phyloP scores from a whole-genome alignment of 2,888 invertebrate species.

The Hypomecis atomaria region DNA sequence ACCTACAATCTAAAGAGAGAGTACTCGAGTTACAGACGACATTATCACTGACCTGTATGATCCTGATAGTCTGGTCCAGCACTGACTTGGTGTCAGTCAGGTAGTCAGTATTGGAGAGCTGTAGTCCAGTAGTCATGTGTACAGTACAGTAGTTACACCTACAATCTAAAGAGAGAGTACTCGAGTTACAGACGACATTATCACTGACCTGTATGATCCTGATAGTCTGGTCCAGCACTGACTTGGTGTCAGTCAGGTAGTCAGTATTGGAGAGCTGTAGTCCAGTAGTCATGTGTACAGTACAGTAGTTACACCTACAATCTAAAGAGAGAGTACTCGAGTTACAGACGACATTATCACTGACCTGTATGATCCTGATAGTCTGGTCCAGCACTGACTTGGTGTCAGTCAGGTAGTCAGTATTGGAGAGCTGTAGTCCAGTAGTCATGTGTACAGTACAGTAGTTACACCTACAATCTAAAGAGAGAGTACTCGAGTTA shows the following conservation, averaged over 20 bases:
- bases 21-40: no score
- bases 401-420: constrained; percentile 98
- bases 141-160: no score
- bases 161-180: no score
- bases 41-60: constrained; percentile 88
- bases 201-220: constrained; percentile 92
- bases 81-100: constrained; percentile 98
- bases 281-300: constrained; percentile 96
- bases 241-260: constrained; percentile 98
- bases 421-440: constrained; percentile 91
- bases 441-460: constrained; percentile 97
- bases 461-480: no score
- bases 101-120: constrained; percentile 96
- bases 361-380: constrained; percentile 95
- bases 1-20: no score
- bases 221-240: constrained; percentile 97
- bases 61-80: constrained; percentile 97
- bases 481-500: no score
- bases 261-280: constrained; percentile 94
- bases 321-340: no score
- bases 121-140: constrained; percentile 91
- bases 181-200: no score
- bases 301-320: no score
- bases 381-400: constrained; percentile 99
- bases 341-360: not conserved